Evolutionary conservation across 2,888 invertebrate species (phyloP).

Genomic region (Dione vanillae): DNA sequence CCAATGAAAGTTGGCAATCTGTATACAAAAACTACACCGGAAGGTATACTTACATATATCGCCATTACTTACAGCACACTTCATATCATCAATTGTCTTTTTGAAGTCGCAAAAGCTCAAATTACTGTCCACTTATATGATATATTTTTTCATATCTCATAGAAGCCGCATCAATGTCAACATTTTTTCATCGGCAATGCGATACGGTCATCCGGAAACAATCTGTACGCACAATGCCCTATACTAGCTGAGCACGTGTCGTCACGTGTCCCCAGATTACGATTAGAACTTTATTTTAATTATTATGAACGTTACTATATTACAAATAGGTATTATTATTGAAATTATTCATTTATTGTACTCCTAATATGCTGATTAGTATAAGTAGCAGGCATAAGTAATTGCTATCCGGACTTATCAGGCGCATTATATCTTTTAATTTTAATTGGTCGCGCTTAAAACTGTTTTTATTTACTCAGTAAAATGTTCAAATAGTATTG

Average conservation of each 20-base stretch:
- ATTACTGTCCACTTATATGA: constrained; percentile 11
- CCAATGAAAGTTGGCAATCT: background rate
- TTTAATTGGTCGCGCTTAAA: constrained; percentile 15
- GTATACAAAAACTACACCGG: constrained; percentile 1
- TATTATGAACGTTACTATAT: background rate
- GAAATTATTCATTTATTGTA: background rate
- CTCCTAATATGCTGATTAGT: constrained; percentile 7
- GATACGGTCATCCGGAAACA: constrained; percentile 54
- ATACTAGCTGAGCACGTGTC: constrained; percentile 50
- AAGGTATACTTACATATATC: background rate
- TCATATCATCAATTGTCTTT: background rate
- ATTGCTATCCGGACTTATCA: constrained; percentile 44
- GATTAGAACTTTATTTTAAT: background rate
- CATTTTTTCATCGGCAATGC: constrained; percentile 48
- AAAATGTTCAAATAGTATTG: too few species aligned
- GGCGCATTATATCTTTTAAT: constrained; percentile 32
- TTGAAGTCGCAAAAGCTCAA: constrained; percentile 2
- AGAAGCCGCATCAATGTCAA: constrained; percentile 47
- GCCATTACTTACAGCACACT: background rate
- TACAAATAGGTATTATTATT: constrained; percentile 1
- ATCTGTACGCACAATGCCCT: constrained; percentile 50
- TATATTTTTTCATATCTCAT: constrained; percentile 28
- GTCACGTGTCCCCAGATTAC: constrained; percentile 40
- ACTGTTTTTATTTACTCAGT: background rate
- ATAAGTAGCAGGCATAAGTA: constrained; percentile 35